A percentile compares a stretch with the other conserved stretches of the same genome.
phyloP scores from a whole-genome alignment of 2,888 invertebrate genomes.

The Pachliopta kotzebuea region DNA sequence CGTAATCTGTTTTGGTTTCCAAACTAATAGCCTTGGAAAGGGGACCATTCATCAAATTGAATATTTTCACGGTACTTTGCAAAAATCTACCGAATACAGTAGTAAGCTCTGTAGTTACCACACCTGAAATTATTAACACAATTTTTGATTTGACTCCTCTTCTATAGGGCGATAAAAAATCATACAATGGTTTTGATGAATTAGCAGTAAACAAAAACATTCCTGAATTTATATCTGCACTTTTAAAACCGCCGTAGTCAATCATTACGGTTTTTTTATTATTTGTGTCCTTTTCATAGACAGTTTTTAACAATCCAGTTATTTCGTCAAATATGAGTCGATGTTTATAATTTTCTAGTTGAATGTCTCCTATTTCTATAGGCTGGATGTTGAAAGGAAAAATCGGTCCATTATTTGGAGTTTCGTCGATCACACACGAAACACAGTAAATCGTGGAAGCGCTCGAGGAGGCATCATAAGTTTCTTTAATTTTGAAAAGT shows the following conservation, averaged over 20 bases:
- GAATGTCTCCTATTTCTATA: constrained; percentile 88
- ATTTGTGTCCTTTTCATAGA: constrained; percentile 80
- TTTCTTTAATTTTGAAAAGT: constrained; percentile 80
- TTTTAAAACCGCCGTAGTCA: constrained; percentile 92
- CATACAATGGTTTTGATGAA: constrained; percentile 88
- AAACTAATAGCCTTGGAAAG: constrained; percentile 87
- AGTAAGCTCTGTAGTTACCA: constrained; percentile 89
- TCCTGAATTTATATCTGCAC: constrained; percentile 93
- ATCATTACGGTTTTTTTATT: constrained; percentile 60
- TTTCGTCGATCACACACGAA: constrained; percentile 50
- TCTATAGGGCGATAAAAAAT: constrained; percentile 86
- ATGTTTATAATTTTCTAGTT: constrained; percentile 90
- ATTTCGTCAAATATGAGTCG: constrained; percentile 90
- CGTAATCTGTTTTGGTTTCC: constrained; percentile 91
- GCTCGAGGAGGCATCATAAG: constrained; percentile 53
- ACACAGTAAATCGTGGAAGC: constrained; percentile 60
- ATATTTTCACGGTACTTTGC: constrained; percentile 89
- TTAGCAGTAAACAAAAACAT: constrained; percentile 97
- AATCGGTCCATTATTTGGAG: constrained; percentile 33
- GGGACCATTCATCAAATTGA: constrained; percentile 83
- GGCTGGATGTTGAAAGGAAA: constrained; percentile 79
- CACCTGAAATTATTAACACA: constrained; percentile 91
- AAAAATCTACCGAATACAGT: constrained; percentile 89
- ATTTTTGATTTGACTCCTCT: constrained; percentile 75
- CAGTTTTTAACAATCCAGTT: constrained; percentile 89